Base-by-base conservation (phyloP, 2,797 vertebrate genomes). In the Columba guinea region DNA sequence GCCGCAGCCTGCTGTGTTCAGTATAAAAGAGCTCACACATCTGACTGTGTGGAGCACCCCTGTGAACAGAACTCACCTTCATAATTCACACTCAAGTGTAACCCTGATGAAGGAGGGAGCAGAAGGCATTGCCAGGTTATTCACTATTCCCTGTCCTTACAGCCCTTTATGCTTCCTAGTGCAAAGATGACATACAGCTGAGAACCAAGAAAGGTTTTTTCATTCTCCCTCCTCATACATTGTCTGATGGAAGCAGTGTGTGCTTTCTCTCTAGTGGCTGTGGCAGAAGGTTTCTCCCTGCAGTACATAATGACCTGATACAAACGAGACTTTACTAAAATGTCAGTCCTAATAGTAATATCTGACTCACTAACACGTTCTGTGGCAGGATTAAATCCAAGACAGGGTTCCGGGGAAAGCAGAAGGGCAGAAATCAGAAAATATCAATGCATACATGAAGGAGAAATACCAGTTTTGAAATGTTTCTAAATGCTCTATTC, bases 361-460 rank as follows among this genome's bases (percentile, higher is more conserved):
- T 28, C 55, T 76, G 53, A 84, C 34, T 82, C 0, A 0, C 52
- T 90, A 91, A 75, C 56, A 81, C n/a, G n/a, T 84, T 71, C 51
- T 56, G 30, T 17, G 44, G 79, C 20, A 84, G 48, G 39, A 90
- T 65, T 84, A 92, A 84, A 89, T 53, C 84, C 92, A 60, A 96
- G 67, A 0, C 44, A 92, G 19, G 15, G 15, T 46, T 89, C 73
- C 0, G 0, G 87, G 52, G 35, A 90, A 93, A 82, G 88, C 51
- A 84, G 44, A 20, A 74, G 39, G 3, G 7, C 32, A 89, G 60
- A 79, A 90, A 94, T 73, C 74, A 93, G 51, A 90, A 89, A 91
- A 74, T 27, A 77, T 28, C 87, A 90, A 58, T 74, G 74, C 76
- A 97, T 96, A 95, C 75, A 78, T 70, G 74, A 95, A 95, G 93